phyloP scores from a whole-genome alignment of 2,113 vertebrate genomes.

The Tretioscincus oriximinensis region DNA sequence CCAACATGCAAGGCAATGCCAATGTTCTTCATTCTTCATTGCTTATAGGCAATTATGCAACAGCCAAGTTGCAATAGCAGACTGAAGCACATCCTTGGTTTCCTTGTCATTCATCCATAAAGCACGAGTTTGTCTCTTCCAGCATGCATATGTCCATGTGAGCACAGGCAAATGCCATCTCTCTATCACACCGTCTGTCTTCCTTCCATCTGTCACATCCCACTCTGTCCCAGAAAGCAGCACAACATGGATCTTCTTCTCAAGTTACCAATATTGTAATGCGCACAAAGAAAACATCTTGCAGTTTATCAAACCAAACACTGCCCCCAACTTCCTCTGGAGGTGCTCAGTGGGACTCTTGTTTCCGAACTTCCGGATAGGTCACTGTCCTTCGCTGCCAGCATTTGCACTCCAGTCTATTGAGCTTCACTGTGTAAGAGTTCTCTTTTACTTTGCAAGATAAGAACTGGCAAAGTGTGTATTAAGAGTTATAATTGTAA shows the following conservation, averaged over 20 bases:
- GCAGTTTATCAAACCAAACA: neutral
- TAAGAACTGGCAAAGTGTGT: too few species aligned
- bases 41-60: neutral
- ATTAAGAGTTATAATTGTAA: neutral
- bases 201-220: neutral
- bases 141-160: neutral
- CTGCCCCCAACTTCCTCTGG: neutral
- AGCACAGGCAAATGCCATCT: neutral
- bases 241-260: neutral
- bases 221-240: conserved; percentile 5
- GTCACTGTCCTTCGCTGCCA: neutral
- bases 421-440: neutral
- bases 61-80: neutral
- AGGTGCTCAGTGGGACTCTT: neutral
- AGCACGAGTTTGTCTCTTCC: neutral
- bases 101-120: neutral
- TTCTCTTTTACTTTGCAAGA: neutral
- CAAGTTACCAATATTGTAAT: neutral
- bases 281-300: too few species aligned
- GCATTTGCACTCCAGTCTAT: neutral
- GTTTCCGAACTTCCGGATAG: neutral
- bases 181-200: neutral
- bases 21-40: neutral
- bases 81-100: neutral
- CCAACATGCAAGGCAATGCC: neutral